A percentile compares a stretch with the other conserved stretches of the same genome.
Conservation (phyloP, 2,888 invertebrate genomes). For the Agrenia bidenticulata region DNA sequence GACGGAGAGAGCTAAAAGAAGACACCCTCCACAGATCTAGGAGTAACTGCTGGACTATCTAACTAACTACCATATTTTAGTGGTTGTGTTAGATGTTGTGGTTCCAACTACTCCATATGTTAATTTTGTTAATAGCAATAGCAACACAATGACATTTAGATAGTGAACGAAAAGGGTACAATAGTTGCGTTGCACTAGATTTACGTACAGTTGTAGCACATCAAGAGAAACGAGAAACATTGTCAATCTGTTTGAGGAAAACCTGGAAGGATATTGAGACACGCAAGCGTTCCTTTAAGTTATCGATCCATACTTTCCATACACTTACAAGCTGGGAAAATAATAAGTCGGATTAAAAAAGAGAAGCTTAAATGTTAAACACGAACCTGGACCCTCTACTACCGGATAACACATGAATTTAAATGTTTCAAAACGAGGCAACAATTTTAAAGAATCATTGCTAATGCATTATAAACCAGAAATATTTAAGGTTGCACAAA, state of each 20-base stretch:
- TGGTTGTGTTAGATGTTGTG: not conserved
- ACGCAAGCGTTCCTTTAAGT: constrained; percentile 30
- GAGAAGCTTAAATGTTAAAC: no score
- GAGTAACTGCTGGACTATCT: not conserved
- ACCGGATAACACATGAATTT: no score
- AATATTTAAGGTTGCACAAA: no score
- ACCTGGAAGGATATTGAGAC: constrained; percentile 27
- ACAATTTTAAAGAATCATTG: no score
- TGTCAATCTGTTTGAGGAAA: constrained; percentile 24
- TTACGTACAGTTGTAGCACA: not conserved
- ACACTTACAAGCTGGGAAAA: no score
- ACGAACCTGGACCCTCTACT: no score
- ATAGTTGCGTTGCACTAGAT: not conserved
- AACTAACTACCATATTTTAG: not conserved
- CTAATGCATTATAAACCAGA: no score
- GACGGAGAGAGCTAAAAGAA: not conserved
- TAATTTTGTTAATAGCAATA: not conserved
- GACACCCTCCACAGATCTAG: not conserved
- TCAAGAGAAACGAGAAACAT: not conserved
- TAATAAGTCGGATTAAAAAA: no score
- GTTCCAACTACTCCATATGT: not conserved
- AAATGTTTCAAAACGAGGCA: no score
- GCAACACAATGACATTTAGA: not conserved
- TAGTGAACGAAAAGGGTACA: not conserved
- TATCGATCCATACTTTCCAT: constrained; percentile 30